Conservation (phyloP, 2,888 invertebrate genomes). For the Drosophila gaucha region DNA sequence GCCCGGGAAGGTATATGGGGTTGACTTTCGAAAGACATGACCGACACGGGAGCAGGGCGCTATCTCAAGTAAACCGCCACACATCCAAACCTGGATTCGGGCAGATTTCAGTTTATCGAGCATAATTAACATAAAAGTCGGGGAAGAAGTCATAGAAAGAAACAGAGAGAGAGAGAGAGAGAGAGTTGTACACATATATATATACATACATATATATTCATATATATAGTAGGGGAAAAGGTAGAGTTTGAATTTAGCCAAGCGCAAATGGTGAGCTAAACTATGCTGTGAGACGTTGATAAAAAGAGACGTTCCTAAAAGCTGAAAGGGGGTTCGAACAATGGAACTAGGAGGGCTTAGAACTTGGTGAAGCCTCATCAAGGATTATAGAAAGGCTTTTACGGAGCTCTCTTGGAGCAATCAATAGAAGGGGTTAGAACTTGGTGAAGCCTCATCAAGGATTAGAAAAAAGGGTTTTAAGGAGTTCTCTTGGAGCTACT, state of each 20-base stretch:
- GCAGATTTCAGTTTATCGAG: conserved; percentile 15
- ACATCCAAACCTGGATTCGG: conserved; percentile 95
- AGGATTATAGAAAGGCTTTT: too few relatives aligned
- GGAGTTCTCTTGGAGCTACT: too few relatives aligned
- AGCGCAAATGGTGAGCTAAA: conserved; percentile 48
- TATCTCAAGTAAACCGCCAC: conserved; percentile 97
- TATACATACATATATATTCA: conserved; percentile 40
- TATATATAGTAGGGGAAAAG: conserved; percentile 10
- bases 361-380: background rate
- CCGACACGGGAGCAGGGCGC: conserved; percentile 97
- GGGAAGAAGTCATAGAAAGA: background rate
- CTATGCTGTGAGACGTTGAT: too few relatives aligned
- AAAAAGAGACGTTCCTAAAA: background rate
- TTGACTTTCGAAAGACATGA: conserved; percentile 98
- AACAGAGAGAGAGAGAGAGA: conserved; percentile 35
- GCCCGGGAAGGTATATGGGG: conserved; percentile 99
- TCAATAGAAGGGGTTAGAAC: background rate
- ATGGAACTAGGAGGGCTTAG: background rate
- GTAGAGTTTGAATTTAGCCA: conserved; percentile 40
- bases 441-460: background rate
- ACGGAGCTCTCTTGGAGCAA: too few relatives aligned
- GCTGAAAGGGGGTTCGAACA: background rate
- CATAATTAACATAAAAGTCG: conserved; percentile 13
- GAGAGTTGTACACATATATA: conserved; percentile 52
- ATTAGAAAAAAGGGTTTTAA: too few relatives aligned